These are phyloP conservation scores for Numenius arquata DNA, from an alignment of 2,113 vertebrate genomes.

Conservation along the genomic window DNA sequence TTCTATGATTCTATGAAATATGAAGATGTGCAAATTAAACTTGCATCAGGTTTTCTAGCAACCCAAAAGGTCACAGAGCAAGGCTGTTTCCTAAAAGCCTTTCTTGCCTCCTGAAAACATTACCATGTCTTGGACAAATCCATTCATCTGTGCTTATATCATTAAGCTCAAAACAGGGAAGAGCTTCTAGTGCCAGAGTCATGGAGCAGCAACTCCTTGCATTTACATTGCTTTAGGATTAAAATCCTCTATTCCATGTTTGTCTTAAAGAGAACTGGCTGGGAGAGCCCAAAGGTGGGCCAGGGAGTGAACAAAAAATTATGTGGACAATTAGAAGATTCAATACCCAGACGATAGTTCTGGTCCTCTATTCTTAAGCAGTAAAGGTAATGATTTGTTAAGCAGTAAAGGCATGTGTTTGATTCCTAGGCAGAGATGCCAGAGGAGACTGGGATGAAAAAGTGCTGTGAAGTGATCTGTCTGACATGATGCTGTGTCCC, in stretches of 20 bases:
- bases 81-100: not conserved
- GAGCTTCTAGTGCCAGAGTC: not conserved
- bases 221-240: not conserved
- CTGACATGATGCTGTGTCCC: not conserved
- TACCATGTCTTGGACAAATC: not conserved
- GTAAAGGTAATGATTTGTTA: not conserved
- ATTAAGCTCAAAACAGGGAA: not conserved
- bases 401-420: not conserved
- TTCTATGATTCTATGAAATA: not conserved
- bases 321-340: not conserved
- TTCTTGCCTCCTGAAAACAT: not conserved
- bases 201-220: not conserved
- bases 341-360: not conserved
- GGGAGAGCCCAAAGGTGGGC: not conserved
- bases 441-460: not conserved
- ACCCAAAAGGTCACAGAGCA: not conserved
- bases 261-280: not conserved
- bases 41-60: not conserved
- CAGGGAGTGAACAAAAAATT: not conserved
- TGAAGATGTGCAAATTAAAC: not conserved
- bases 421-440: not conserved
- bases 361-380: not conserved
- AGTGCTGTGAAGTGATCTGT: not conserved
- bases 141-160: not conserved
- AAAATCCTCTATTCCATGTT: not conserved